phyloP scores from a whole-genome alignment of 2,113 vertebrate genomes.

The Syngnathus scovelli region DNA sequence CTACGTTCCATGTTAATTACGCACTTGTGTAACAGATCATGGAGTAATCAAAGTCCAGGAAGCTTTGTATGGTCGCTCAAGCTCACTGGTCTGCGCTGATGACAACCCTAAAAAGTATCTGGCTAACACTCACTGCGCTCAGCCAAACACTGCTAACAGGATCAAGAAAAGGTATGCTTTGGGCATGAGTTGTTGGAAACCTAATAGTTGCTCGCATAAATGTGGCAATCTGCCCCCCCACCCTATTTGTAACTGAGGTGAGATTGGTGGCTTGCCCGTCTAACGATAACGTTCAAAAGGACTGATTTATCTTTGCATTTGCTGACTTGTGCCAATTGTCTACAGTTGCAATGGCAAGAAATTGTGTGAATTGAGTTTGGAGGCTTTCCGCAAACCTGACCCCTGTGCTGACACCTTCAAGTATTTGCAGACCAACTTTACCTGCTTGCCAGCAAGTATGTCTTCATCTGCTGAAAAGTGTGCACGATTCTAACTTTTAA shows the following conservation, averaged over 20 bases:
- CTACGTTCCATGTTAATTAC: background rate
- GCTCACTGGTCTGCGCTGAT: constrained; percentile 20
- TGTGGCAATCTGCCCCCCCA: no score
- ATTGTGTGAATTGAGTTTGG: constrained; percentile 16
- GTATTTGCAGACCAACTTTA: constrained; percentile 40
- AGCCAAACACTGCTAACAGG: no score
- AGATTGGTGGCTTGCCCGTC: no score
- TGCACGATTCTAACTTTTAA: no score
- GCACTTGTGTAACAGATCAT: background rate
- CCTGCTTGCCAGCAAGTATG: background rate
- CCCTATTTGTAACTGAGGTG: no score
- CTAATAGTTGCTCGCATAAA: no score
- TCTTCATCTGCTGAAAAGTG: no score
- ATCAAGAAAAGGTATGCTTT: no score
- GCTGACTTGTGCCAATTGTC: background rate
- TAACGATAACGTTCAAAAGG: no score
- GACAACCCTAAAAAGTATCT: background rate
- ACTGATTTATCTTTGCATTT: background rate
- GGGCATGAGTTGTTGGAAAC: no score
- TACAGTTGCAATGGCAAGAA: constrained; percentile 39
- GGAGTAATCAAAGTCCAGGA: constrained; percentile 31
- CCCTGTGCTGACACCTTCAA: constrained; percentile 16
- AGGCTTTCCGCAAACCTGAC: background rate
- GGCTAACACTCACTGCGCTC: no score
- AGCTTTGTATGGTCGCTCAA: constrained; percentile 20